Evolutionary conservation across 2,113 vertebrate species (phyloP).

Genomic region (Octodon degus): DNA sequence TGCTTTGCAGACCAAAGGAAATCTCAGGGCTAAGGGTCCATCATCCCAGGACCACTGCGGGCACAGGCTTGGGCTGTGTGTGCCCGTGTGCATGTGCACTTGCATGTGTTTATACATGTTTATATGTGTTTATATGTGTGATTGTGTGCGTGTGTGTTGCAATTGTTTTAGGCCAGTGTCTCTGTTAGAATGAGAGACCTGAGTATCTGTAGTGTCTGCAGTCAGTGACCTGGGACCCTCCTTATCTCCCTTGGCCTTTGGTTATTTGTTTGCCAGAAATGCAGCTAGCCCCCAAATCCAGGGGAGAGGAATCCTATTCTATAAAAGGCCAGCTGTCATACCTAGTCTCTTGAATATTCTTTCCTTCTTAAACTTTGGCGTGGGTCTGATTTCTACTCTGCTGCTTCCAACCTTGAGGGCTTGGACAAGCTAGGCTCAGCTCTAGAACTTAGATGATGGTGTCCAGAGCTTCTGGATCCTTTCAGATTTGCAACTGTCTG

Average conservation of each 20-base stretch:
- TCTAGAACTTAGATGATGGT: not conserved
- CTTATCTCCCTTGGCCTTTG: not conserved
- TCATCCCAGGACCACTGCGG: not conserved
- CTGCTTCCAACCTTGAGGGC: too few relatives aligned
- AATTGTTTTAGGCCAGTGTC: not conserved
- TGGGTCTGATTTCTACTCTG: too few relatives aligned
- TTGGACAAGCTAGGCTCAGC: not conserved
- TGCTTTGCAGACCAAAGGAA: not conserved
- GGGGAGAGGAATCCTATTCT: not conserved
- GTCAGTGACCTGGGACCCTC: not conserved
- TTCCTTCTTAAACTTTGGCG: not conserved
- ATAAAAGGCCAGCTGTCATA: not conserved
- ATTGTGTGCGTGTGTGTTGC: not conserved
- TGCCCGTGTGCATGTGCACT: too few relatives aligned
- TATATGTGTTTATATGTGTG: not conserved
- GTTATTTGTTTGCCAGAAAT: not conserved
- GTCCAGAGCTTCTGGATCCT: not conserved
- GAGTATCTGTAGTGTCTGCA: not conserved
- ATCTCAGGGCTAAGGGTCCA: not conserved
- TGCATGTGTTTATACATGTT: too few relatives aligned
- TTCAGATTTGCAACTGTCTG: not conserved
- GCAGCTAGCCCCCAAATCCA: not conserved
- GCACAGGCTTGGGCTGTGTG: not conserved
- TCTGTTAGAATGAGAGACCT: not conserved
- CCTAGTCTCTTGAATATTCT: not conserved